phyloP scores from a whole-genome alignment of 2,113 vertebrate species.

The Maccullochella peelii region DNA sequence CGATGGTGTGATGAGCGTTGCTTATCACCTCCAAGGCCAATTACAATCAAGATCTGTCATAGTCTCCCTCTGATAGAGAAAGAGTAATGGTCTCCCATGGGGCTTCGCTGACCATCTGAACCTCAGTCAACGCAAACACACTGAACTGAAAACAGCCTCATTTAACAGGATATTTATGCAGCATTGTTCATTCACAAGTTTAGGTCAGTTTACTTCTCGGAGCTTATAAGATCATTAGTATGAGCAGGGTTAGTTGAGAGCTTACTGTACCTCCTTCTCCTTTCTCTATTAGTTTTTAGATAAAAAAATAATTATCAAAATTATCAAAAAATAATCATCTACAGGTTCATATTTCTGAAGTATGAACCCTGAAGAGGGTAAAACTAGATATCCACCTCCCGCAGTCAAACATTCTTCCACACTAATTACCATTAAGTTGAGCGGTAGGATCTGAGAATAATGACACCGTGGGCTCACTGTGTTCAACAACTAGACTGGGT shows the following conservation, averaged over 20 bases:
- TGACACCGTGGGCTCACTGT: not conserved
- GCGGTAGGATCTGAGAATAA: constrained; percentile 6
- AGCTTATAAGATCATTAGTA: constrained; percentile 3
- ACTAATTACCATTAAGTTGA: constrained; percentile 25
- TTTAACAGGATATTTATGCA: constrained; percentile 10
- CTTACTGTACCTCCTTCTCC: too few relatives aligned
- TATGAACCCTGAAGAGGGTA: too few relatives aligned
- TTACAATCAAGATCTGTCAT: constrained; percentile 71
- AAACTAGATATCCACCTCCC: not conserved
- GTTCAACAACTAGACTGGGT: constrained; percentile 6
- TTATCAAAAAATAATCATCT: not conserved
- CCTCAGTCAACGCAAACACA: constrained; percentile 25
- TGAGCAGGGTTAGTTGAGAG: not conserved
- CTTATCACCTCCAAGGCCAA: constrained; percentile 71
- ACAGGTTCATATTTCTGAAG: not conserved
- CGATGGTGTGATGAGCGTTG: constrained; percentile 60
- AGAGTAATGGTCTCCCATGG: constrained; percentile 8
- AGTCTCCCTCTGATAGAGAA: constrained; percentile 35
- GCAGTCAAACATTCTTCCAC: constrained; percentile 10
- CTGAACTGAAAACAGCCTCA: not conserved
- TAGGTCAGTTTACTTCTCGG: not conserved
- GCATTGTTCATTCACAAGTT: constrained; percentile 17
- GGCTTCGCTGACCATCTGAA: constrained; percentile 33
- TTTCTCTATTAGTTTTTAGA: not conserved
- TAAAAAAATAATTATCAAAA: too few relatives aligned